phyloP scores from a whole-genome alignment of 2,888 invertebrate species.

The Melinaea marsaeus region DNA sequence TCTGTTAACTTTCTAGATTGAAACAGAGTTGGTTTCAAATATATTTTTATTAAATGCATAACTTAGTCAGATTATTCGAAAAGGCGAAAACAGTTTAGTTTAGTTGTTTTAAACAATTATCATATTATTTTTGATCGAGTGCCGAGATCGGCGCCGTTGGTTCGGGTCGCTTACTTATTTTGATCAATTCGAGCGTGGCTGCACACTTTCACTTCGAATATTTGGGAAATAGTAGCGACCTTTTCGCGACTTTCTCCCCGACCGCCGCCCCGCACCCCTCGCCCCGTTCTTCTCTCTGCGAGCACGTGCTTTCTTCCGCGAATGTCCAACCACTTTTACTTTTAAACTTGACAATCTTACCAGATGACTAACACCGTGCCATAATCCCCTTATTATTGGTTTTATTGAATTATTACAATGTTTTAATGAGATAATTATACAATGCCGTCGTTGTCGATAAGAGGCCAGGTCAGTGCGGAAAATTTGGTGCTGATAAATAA shows the following conservation, averaged over 20 bases:
- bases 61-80: too few relatives aligned
- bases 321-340: constrained; percentile 70
- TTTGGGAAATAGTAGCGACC: constrained; percentile 77
- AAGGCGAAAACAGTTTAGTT: too few relatives aligned
- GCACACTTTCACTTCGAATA: constrained; percentile 73
- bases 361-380: neutral
- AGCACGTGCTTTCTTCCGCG: constrained; percentile 55
- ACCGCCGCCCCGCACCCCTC: constrained; percentile 37
- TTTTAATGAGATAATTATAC: constrained; percentile 8
- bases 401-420: neutral
- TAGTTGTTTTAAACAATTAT: too few relatives aligned
- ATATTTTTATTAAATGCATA: too few relatives aligned
- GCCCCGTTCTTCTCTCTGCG: constrained; percentile 29
- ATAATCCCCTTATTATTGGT: neutral
- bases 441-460: constrained; percentile 16
- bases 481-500: constrained; percentile 15
- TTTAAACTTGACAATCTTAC: constrained; percentile 49
- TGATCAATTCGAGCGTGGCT: constrained; percentile 58
- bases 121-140: neutral
- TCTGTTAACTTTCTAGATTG: too few relatives aligned
- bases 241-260: constrained; percentile 71
- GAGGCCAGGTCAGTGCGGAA: constrained; percentile 32
- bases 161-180: constrained; percentile 38
- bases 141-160: constrained; percentile 9
- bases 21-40: too few relatives aligned